phyloP scores from a whole-genome alignment of 1,140 invertebrate genomes.

The Bombyx mandarina region DNA sequence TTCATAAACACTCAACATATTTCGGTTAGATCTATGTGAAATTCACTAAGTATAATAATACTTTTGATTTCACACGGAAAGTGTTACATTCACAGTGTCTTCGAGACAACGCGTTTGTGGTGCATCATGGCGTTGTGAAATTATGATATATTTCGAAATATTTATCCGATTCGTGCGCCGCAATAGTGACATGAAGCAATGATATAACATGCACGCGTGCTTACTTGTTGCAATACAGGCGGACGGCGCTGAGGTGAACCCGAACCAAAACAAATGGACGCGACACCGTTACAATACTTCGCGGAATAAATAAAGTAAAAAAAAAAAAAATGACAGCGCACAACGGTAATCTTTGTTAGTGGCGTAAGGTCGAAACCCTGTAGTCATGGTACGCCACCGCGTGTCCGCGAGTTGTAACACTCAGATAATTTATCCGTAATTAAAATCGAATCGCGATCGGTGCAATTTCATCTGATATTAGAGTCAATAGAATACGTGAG shows the following conservation, averaged over 20 bases:
- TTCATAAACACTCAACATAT: too few species aligned
- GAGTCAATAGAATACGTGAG: not conserved
- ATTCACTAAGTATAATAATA: too few species aligned
- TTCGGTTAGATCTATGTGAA: too few species aligned
- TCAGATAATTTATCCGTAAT: conserved; percentile 28
- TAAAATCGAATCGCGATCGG: conserved; percentile 23
- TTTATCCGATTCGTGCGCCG: too few species aligned
- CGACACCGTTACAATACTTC: conserved; percentile 63
- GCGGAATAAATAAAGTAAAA: conserved; percentile 60
- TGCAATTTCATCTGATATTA: too few species aligned
- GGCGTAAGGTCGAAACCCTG: conserved; percentile 33
- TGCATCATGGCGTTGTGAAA: too few species aligned
- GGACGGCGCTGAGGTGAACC: conserved; percentile 13
- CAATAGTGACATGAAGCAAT: not conserved
- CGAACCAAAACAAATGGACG: conserved; percentile 62
- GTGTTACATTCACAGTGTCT: too few species aligned
- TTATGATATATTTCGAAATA: too few species aligned
- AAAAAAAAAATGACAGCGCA: conserved; percentile 30
- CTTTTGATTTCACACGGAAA: too few species aligned
- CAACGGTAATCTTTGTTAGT: conserved; percentile 61
- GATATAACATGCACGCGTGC: conserved; percentile 1
- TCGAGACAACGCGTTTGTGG: too few species aligned
- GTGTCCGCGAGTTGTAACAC: conserved; percentile 15
- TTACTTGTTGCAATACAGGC: conserved; percentile 13
- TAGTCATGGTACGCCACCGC: conserved; percentile 32